phyloP scores from a whole-genome alignment of 92 coral and sea anemone species.

The Meandrina meandrites region DNA sequence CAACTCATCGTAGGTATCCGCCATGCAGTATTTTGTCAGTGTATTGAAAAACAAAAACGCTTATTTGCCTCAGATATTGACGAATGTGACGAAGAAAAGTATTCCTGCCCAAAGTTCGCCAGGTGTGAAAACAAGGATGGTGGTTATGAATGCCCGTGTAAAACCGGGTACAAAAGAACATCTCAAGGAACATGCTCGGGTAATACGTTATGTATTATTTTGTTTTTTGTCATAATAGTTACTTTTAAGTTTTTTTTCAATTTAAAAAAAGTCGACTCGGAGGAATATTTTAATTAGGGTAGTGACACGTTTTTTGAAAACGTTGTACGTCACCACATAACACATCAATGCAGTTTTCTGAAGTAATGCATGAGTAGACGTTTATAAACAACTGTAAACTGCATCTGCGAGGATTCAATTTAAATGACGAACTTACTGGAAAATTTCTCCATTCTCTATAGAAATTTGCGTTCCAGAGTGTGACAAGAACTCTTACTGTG shows the following conservation, averaged over 20 bases:
- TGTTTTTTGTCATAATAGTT: neutral
- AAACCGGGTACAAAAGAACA: slow-evolving; percentile 9
- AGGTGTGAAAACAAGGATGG: slow-evolving; percentile 18
- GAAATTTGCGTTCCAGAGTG: slow-evolving; percentile 20
- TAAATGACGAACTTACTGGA: neutral
- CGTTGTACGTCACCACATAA: no score
- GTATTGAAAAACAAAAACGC: no score
- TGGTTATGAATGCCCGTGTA: slow-evolving; percentile 22
- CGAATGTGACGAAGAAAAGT: slow-evolving; percentile 6
- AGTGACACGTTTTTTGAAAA: no score
- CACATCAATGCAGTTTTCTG: no score
- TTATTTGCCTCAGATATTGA: slow-evolving; percentile 18
- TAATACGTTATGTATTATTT: neutral
- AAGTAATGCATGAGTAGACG: no score
- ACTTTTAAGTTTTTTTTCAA: no score
- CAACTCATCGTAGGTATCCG: no score
- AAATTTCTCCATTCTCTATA: neutral
- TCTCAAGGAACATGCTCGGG: slow-evolving; percentile 8
- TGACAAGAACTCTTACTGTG: neutral
- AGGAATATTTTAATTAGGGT: no score
- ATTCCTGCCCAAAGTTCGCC: neutral
- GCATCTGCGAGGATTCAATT: neutral
- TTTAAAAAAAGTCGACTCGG: no score
- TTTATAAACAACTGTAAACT: no score
- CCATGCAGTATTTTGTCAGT: no score